A percentile compares a stretch with the other conserved stretches of the same genome.
Conservation (phyloP, 92 coral and sea anemone species). For the Zoanthus solanderi region DNA sequence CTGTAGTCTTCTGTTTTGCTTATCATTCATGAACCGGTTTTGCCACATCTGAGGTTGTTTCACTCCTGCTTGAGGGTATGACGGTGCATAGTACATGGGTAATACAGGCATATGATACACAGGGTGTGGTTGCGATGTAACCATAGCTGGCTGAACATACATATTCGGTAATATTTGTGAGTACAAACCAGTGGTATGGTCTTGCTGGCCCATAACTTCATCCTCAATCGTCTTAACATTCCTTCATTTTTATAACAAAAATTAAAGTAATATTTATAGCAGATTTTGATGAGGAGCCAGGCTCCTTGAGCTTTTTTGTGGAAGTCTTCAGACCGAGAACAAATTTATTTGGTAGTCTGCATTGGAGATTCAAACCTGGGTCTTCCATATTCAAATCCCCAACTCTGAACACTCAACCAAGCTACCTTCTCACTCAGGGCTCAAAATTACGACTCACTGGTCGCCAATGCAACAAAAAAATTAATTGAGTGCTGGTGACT, state of each 20-base stretch:
- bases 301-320: neutral
- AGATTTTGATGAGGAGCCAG: neutral
- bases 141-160: neutral
- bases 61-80: neutral
- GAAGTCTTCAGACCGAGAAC: too few relatives aligned
- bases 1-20: neutral
- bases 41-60: neutral
- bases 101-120: neutral
- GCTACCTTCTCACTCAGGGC: too few relatives aligned
- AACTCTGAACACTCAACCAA: too few relatives aligned
- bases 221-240: neutral
- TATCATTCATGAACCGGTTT: neutral
- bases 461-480: too few relatives aligned
- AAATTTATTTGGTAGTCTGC: too few relatives aligned
- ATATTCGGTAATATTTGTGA: neutral
- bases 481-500: too few relatives aligned
- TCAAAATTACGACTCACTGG: too few relatives aligned
- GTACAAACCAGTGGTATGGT: neutral
- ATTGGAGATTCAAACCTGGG: too few relatives aligned
- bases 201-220: neutral
- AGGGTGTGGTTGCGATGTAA: slow-evolving; percentile 18
- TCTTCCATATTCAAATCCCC: too few relatives aligned
- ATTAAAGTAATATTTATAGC: neutral
- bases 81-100: slow-evolving; percentile 20
- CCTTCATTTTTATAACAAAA: neutral